phyloP scores from a whole-genome alignment of 2,888 invertebrate genomes.

The Nowickia ferox region DNA sequence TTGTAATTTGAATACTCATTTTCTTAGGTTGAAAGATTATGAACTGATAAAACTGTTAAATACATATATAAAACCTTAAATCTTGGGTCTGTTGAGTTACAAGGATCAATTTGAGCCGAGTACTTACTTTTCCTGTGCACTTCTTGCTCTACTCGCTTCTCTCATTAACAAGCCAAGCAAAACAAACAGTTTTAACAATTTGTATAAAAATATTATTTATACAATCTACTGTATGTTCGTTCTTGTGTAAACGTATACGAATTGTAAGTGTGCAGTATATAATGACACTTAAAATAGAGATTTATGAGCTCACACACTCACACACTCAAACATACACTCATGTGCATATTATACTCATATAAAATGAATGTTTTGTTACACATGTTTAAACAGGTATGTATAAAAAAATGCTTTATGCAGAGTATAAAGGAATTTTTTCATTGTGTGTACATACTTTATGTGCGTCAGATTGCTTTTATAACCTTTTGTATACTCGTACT shows the following conservation, averaged over 20 bases:
- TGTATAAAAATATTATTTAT: constrained; percentile 15
- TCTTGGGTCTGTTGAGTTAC: neutral
- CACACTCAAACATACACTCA: neutral
- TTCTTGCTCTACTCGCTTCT: neutral
- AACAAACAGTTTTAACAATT: constrained; percentile 13
- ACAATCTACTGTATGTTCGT: neutral
- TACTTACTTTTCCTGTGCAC: neutral
- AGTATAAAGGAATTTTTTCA: constrained; percentile 4
- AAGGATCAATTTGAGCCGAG: constrained; percentile 9
- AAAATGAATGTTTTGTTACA: constrained; percentile 8
- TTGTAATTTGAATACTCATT: too few species aligned
- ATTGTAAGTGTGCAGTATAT: constrained; percentile 30
- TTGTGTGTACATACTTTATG: neutral
- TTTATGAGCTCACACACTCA: constrained; percentile 54
- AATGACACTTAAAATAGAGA: constrained; percentile 65
- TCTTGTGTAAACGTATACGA: constrained; percentile 15
- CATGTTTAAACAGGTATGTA: constrained; percentile 22
- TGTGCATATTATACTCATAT: constrained; percentile 1
- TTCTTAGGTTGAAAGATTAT: too few species aligned
- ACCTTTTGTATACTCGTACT: constrained; percentile 13
- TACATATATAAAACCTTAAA: too few species aligned
- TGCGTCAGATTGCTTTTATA: constrained; percentile 33
- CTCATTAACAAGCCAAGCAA: neutral
- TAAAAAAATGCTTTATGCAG: constrained; percentile 17
- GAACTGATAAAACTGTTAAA: too few species aligned